A percentile compares a stretch with the other conserved stretches of the same genome.
phyloP scores from a whole-genome alignment of 2,888 invertebrate species.

The Drosophila villosipedis region DNA sequence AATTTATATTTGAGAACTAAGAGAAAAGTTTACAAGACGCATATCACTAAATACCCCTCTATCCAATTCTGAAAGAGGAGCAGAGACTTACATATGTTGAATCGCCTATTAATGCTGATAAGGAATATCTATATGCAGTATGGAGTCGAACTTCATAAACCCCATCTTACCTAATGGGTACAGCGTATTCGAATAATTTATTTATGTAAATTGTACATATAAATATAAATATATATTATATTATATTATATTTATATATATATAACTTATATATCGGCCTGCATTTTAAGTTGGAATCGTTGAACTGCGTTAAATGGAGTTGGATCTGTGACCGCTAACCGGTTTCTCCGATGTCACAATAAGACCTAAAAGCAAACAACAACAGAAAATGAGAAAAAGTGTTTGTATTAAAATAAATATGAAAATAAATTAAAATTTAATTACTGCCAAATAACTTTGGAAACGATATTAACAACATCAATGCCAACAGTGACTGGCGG shows the following conservation, averaged over 20 bases:
- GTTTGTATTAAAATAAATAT: slow-evolving; percentile 72
- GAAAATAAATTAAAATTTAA: slow-evolving; percentile 75
- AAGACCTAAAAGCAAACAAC: slow-evolving; percentile 7
- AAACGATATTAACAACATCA: slow-evolving; percentile 38
- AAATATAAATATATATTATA: neutral
- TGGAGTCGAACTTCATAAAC: neutral
- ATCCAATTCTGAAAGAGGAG: no score
- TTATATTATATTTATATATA: neutral
- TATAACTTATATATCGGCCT: slow-evolving; percentile 23
- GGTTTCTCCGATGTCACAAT: slow-evolving; percentile 35
- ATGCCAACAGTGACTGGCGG: slow-evolving; percentile 1
- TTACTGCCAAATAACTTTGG: slow-evolving; percentile 68
- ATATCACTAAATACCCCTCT: no score
- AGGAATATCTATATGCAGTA: neutral
- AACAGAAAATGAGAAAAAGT: slow-evolving; percentile 30
- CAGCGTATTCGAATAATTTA: neutral
- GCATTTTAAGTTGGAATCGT: slow-evolving; percentile 41
- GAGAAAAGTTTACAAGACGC: no score
- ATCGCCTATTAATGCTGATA: no score
- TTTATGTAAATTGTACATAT: neutral
- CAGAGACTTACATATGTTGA: no score
- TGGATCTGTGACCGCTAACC: slow-evolving; percentile 21
- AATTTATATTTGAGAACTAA: no score
- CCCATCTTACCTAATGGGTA: neutral
- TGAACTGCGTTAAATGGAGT: neutral